Base-by-base conservation (phyloP, 53 echinoderm and acorn worm species). In the Patiria pectinifera region DNA sequence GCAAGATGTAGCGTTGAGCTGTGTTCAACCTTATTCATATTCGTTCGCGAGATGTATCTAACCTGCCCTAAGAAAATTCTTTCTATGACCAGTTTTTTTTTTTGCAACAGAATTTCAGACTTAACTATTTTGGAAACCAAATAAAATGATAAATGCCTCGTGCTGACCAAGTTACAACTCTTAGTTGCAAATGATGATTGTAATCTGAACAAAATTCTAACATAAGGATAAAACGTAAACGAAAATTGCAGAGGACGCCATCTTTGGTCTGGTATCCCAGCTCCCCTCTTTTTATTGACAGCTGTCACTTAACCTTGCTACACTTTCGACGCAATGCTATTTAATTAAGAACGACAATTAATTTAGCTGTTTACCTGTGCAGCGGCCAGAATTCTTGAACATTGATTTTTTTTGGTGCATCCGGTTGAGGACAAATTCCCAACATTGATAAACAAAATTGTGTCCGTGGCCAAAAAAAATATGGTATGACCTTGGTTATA, bases 311-410 rank as follows among this genome's bases (percentile, higher is more conserved):
- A 53, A 75, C 58, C 61, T 78, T 77, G 23, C 60, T 76, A 62
- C 61, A 18, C 78, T 26, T 77, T 16, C 26, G 82, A 60, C 58
- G 24, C 59, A 77, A 35, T 59, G 77, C 59, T 61, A 77, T 78
- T 88, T 76, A 88, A 77, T 88, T 78, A 88, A 78, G 43, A 62
- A 43, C 25, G 76, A 76, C 78, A 88, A 88, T 88, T 77, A 87
- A 74, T 19, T 53, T 72, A 47, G 53, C 21, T 88, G 78, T 78
- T 59, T 88, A 78, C 78, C 61, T 46, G 6, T 80, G 49, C 43
- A 43, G 10, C 76, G 23, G 3, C 53, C 11, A 45, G 14, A 79
- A 46, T 45, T 79, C 74, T 24, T 74, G 19, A 18, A 9, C 80
- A 79, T 79, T 79, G 80, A 79, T 79, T 79, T 79, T 46, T n/a